These are phyloP conservation scores for Elanus axillaris DNA, from an alignment of 2,113 vertebrate genomes.

Conservation along the genomic window DNA sequence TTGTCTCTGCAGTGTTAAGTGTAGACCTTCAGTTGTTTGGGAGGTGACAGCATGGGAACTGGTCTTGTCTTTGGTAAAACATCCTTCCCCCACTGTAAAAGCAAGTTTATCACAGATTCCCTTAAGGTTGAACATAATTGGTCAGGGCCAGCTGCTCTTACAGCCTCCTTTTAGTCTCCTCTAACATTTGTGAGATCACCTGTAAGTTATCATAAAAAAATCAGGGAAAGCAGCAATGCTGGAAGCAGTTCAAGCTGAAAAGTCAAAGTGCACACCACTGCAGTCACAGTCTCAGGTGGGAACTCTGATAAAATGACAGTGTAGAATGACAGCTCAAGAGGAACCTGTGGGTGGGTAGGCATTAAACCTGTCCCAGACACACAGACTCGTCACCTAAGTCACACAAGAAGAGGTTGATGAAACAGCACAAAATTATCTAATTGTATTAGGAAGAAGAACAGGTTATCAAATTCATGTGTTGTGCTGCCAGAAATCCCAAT, in stretches of 20 bases:
- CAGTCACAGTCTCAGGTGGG: conserved; percentile 47
- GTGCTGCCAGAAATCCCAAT: conserved; percentile 49
- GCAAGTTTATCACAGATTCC: not conserved
- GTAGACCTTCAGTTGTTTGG: not conserved
- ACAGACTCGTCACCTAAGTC: conserved; percentile 52
- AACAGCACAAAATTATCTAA: conserved; percentile 70
- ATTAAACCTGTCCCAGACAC: conserved; percentile 67
- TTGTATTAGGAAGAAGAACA: conserved; percentile 59
- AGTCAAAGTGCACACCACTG: conserved; percentile 1
- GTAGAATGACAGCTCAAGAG: conserved; percentile 66
- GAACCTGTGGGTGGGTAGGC: conserved; percentile 58
- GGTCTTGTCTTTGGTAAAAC: not conserved
- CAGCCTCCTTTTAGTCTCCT: not conserved
- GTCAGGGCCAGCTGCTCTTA: not conserved
- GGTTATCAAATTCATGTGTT: conserved; percentile 61
- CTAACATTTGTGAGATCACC: not conserved
- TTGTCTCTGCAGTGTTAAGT: not conserved
- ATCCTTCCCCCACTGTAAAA: not conserved
- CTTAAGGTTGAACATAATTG: not conserved
- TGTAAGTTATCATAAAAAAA: not conserved
- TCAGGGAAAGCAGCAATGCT: not conserved
- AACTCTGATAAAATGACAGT: conserved; percentile 60
- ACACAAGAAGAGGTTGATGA: conserved; percentile 56
- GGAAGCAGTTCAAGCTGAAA: conserved; percentile 19
- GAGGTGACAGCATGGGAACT: not conserved